Base-by-base conservation (phyloP, 2,888 invertebrate species). In the Spodoptera exigua region DNA sequence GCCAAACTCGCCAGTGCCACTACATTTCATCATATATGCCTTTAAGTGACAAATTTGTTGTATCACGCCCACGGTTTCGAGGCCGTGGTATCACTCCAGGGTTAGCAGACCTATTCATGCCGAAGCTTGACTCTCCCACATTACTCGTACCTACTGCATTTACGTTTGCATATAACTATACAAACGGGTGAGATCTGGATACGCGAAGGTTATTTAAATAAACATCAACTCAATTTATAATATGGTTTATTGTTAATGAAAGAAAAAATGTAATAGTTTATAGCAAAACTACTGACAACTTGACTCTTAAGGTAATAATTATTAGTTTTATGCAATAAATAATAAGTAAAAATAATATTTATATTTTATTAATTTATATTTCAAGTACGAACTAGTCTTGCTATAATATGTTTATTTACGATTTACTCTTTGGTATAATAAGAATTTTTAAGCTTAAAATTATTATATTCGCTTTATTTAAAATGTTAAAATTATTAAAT, bases 341-440 rank as follows among this genome's bases (percentile, higher is more conserved):
- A 12, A 12, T 3, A 11, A 3, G 0, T 40, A 17, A 12, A 3
- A 48, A 39, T 47, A 9, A 10, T 10, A 0, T 13, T 17, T 18
- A 16, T 0, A 12, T 7, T 13, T 5, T 16, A 1, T 16, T 3
- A 0, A 3, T 27, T 0, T 17, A 1, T 27, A 34, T 1, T 5
- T 11, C 11, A 43, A 32, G 13, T 32, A 32, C 9, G 36, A 34
- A 56, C 27, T 57, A 32, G 3, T 45, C 35, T 64, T 40, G 16
- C 39, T 48, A 34, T 21, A 47, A 56, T 47, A 2, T 43, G 47
- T 59, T 13, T 41, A 47, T 2, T 37, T 56, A 61, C 10, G 67
- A 63, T 21, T 57, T 55, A 59, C 40, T 74, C 73, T 74, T 74
- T 74, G 73, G 73, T 55, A 67, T 56, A 14, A 43, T 27, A 56